A percentile compares a stretch with the other conserved stretches of the same genome.
These are phyloP conservation scores for Cyclura pinguis DNA, from an alignment of 2,797 vertebrate species.

Conservation along the genomic window DNA sequence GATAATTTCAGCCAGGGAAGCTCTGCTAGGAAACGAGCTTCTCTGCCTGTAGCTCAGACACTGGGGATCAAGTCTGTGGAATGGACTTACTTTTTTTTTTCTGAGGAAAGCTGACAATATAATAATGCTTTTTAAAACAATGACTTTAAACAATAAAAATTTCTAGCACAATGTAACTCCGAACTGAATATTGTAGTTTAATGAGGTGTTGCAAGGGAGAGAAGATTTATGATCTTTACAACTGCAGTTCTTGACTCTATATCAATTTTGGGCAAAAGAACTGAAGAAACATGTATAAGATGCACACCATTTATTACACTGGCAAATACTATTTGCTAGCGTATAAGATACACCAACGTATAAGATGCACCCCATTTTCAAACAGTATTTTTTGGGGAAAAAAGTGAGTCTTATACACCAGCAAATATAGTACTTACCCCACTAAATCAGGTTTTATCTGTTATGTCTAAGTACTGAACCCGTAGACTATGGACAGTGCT, in stretches of 20 bases:
- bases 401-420: too few relatives aligned
- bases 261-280: neutral
- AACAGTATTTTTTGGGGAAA: too few relatives aligned
- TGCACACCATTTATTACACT: too few relatives aligned
- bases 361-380: too few relatives aligned
- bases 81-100: neutral
- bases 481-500: too few relatives aligned
- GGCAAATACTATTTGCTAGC: too few relatives aligned
- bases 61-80: neutral
- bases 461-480: too few relatives aligned
- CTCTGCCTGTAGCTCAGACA: neutral
- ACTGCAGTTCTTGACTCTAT: neutral
- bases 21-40: neutral
- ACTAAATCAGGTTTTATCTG: neutral
- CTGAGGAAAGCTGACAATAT: neutral
- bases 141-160: neutral
- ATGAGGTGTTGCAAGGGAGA: neutral
- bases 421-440: too few relatives aligned
- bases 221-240: neutral
- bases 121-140: neutral
- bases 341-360: too few relatives aligned
- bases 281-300: neutral
- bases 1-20: neutral
- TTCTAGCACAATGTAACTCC: neutral
- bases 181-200: neutral